phyloP scores from a whole-genome alignment of 2,797 vertebrate species.

The Trachops cirrhosus region DNA sequence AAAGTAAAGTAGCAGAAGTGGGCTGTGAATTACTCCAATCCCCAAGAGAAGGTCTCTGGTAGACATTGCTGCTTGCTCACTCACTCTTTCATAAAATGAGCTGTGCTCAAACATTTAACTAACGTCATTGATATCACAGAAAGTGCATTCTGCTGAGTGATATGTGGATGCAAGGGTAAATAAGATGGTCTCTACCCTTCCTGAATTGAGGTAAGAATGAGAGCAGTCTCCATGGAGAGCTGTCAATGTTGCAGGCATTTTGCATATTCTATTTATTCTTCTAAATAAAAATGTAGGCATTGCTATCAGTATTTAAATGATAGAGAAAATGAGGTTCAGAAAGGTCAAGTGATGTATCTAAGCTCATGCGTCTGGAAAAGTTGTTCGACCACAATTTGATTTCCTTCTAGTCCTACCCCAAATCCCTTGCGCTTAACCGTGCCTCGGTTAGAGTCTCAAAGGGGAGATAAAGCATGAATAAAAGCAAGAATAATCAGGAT shows the following conservation, averaged over 20 bases:
- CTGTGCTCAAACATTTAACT: neutral
- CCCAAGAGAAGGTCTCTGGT: neutral
- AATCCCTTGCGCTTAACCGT: neutral
- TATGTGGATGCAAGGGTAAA: neutral
- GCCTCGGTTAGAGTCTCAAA: neutral
- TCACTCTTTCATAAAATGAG: neutral
- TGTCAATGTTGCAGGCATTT: neutral
- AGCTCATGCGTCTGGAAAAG: neutral
- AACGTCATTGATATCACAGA: neutral
- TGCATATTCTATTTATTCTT: neutral
- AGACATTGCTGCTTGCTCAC: neutral
- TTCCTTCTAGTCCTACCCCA: neutral
- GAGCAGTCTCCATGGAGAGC: fast-evolving
- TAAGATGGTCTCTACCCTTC: neutral
- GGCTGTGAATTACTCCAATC: neutral
- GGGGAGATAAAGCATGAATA: neutral
- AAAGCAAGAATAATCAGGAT: neutral
- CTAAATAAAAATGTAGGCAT: neutral
- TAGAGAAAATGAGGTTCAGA: neutral
- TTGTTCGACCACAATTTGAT: neutral
- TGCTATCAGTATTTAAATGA: neutral
- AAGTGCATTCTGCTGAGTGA: neutral
- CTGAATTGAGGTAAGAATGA: neutral
- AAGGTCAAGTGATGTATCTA: neutral
- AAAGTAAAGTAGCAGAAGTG: neutral